Evolutionary conservation across 2,888 invertebrate genomes (phyloP), one percentile per base, ranked within the genome.

Genomic region (Campaea margaritaria): DNA sequence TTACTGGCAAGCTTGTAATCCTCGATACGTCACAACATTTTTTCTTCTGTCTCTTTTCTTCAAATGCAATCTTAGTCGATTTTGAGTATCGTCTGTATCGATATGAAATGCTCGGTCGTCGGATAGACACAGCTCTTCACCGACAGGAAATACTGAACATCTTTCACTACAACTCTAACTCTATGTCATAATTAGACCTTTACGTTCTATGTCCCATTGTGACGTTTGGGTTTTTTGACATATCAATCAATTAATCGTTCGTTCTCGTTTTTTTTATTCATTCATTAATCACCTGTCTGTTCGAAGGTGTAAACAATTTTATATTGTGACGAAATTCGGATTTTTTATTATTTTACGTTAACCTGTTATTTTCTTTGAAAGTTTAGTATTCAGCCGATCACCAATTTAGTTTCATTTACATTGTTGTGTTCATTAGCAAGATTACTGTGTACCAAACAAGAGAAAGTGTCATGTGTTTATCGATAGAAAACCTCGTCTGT

Each of bases 1-100:
- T 51, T 41, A 59, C 56, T 83, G 70, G 85, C 80, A 85, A 83
- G 74, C n/a, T 71, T 46, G 45, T n/a, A 15, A 48, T 41, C 7
- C 47, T 14, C n/a, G 45, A 56, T 64, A 70, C 67, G 68, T 73
- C 72, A 73, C 52, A 21, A 12, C 9, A 38, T 15, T 52, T 13
- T 57, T 31, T 54, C 16, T 52, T 53, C 15, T 45, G 16, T 55
- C 62, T 52, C 52, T 38, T 61, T 62, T 53, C 16, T 34, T 45
- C 12, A 10, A 10, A 43, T 14, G 10, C 1, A 31, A 31, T 45
- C 14, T 21, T 15, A 53, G 11, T 42, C 36, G 38, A 27, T 28
- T 31, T 31, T 31, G 2, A 7, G 9, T 7, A 31, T 31, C 31
- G 31, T 7, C 8, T 31, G 1, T n/a, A 36, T 36, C 36, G 36